Base-by-base conservation (phyloP, 2,797 vertebrate genomes). In the Chromis chromis region DNA sequence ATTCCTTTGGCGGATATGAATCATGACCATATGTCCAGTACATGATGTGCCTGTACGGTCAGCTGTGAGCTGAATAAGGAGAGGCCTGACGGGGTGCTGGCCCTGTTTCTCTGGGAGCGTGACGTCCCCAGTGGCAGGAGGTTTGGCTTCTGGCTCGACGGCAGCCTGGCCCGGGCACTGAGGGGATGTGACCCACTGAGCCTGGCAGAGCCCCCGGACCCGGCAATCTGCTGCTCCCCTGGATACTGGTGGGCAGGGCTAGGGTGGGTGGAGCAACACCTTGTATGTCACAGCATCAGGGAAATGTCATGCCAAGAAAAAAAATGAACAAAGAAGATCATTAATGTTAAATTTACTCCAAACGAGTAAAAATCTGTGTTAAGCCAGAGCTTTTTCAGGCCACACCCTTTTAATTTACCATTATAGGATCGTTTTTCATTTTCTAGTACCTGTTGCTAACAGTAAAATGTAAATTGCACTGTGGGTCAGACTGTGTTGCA, bases 161-260 rank as follows among this genome's bases (percentile, higher is more conserved):
- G 74, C 76, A 70, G 76, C 57, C 73, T 82, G 87, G 83, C 80
- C 56, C 36, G 24, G 86, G 76, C 83, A 78, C 65, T 74, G 77
- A 92, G 73, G 88, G 94, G 93, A 94, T 94, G 91, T 93, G 85
- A 74, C 93, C 92, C 77, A 84, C 92, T 89, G 93, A 59, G 92
- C 63, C 88, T 94, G 94, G 93, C 93, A 78, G 50, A 57, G 61
- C 76, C 67, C 36, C 2, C 12, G 44, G 82, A 74, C 67, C 55
- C 57, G 36, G 79, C 94, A 94, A 93, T 94, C 92, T 94, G 94
- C 83, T 80, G 8, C 78, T 88, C 42, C 68, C 79, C 77, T 83
- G 83, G 80, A 78, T 49, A 50, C 76, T 83, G 40, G 61, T 56
- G 81, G 61, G 71, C 58, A 60, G 40, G 63, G 63, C 64, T 40